Evolutionary conservation across 2,797 vertebrate genomes (phyloP), one percentile per base, ranked within the genome.

Genomic region (Eremophila alpestris): DNA sequence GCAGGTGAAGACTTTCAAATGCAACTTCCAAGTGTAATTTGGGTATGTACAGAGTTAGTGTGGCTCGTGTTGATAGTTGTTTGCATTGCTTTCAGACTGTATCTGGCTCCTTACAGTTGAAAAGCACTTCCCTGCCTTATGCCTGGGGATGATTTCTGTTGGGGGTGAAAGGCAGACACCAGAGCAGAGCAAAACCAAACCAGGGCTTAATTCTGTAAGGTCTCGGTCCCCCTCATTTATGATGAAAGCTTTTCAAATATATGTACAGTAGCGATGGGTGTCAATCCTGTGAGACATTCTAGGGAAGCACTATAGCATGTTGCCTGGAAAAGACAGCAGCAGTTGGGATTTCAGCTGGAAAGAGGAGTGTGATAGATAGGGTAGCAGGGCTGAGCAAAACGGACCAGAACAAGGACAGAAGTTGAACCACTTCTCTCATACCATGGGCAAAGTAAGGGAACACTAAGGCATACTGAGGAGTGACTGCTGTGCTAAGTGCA

Each of bases 141-240:
- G 65, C 88, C 36, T 7, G 10, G 43, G 79, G 73, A 83, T 65
- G 51, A 76, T 69, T 79, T 30, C 69, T 70, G 41, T n/a, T 46
- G 59, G 74, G 89, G 70, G 82, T 90, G 74, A 96, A 93, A 92
- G 86, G 86, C 86, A 90, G 74, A 49, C 91, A 90, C 85, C 73
- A 63, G 58, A 77, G 26, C 2, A 1, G 43, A 91, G 54, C 63
- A 76, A 87, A 95, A 82, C 77, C 86, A 73, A 86, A 76, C 79
- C 63, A 82, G 67, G 63, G 80, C 80, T 95, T 73, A 82, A 88
- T 67, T 89, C 77, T 83, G 43, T 76, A 52, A 60, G 62, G 70
- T 67, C 78, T 67, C 1, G 4, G 78, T 63, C 17, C 74, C 77
- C 89, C 70, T 93, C 32, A 3, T 93, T 89, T 62, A 16, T 30